Evolutionary conservation across 2,797 vertebrate species (phyloP), one percentile per base, ranked within the genome.

Genomic region (Pogoniulus pusillus): DNA sequence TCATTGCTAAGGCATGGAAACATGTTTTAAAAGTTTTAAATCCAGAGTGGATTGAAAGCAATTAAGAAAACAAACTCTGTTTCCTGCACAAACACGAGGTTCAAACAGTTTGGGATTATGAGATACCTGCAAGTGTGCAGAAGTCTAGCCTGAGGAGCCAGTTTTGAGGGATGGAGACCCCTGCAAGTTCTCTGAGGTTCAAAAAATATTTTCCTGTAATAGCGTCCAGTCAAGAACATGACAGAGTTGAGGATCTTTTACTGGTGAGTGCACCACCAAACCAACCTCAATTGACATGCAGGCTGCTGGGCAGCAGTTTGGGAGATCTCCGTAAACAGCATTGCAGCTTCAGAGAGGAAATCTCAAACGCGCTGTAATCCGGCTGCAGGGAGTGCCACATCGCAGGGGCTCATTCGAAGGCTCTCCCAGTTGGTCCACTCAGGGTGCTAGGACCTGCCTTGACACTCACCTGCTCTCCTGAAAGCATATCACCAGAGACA

Each of bases 171-270:
- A 51, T 62, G 53, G n/a, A 88, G 73, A 85, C 55, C 71, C 63
- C n/a, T 22, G 6, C 2, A 7, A 58, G 41, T 41, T 71, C 93
- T 79, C 49, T 0, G 3, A 58, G 37, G 74, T 54, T 82, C 74
- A 58, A 32, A 65, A 59, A 39, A 68, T 5, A 78, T 75, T 47
- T 82, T 53, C 35, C 34, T 41, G 53, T 70, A 57, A 71, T 5
- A 68, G 16, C 51, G 18, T 45, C 41, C 47, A 18, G 29, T 82
- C 72, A 77, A 54, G 68, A 84, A 35, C 27, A 26, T 51, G 63
- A 68, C 0, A 0, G 43, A 23, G 22, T 6, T 0, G 0, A 68
- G 37, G 75, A 29, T 77, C 30, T 76, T 84, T 53, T 27, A 26
- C 37, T 5, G 2, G 37, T 10, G 45, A 65, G 34, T 77, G 23